Conservation (phyloP, 2,888 invertebrate species). For the Myopa tessellatipennis region DNA sequence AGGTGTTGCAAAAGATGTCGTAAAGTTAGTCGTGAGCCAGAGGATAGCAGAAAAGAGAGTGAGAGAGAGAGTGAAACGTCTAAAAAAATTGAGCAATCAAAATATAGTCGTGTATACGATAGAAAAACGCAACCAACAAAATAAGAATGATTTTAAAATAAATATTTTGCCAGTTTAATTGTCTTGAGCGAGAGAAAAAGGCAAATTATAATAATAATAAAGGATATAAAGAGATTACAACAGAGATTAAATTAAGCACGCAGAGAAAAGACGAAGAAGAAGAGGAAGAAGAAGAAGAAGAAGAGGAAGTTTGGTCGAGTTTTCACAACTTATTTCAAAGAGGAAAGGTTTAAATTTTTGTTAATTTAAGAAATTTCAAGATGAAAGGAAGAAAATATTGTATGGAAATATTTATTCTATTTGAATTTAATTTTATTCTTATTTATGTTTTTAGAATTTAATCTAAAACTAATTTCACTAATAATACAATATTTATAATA, state of each 20-base stretch:
- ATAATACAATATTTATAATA: too few species aligned
- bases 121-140: neutral
- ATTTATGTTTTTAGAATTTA: neutral
- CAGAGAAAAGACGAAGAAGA: neutral
- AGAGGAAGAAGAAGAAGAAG: neutral
- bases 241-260: neutral
- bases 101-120: too few species aligned
- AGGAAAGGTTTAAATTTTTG: too few species aligned
- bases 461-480: too few species aligned
- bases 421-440: neutral
- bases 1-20: neutral
- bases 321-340: too few species aligned
- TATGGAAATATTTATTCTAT: neutral
- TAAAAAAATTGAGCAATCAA: too few species aligned
- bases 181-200: neutral
- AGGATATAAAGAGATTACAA: constrained; percentile 6
- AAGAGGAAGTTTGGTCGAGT: neutral
- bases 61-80: neutral
- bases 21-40: neutral
- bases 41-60: neutral
- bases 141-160: constrained; percentile 22
- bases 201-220: neutral
- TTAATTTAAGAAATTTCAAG: too few species aligned
- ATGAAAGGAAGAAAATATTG: too few species aligned
- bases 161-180: constrained; percentile 31